These are phyloP conservation scores for Calephelis nemesis DNA, from an alignment of 1,140 invertebrate genomes.

Conservation along the genomic window DNA sequence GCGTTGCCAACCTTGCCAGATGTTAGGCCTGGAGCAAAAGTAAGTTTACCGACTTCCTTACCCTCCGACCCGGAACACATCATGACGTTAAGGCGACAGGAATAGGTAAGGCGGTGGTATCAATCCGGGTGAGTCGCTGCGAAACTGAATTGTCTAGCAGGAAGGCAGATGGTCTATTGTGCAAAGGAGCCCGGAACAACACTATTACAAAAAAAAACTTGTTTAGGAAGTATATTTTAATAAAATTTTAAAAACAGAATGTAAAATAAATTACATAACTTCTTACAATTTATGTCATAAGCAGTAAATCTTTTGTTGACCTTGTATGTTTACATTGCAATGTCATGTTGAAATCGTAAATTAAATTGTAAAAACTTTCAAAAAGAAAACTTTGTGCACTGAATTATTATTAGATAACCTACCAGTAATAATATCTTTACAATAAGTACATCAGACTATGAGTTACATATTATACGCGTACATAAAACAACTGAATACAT, in stretches of 20 bases:
- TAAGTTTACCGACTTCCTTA: too few relatives aligned
- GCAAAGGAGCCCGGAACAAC: too few relatives aligned
- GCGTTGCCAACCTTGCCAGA: too few relatives aligned
- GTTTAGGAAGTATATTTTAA: background rate
- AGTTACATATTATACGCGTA: background rate
- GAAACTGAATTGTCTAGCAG: background rate
- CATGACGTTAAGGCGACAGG: too few relatives aligned
- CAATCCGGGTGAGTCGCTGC: too few relatives aligned
- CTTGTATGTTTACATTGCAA: background rate
- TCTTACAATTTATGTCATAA: slow-evolving; percentile 8
- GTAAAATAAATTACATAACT: background rate
- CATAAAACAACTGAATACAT: background rate
- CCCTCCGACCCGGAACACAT: too few relatives aligned
- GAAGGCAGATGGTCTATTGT: too few relatives aligned
- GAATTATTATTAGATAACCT: background rate
- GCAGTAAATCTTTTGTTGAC: background rate
- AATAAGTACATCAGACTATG: background rate
- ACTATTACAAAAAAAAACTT: background rate
- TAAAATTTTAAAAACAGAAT: slow-evolving; percentile 5
- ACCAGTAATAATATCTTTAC: background rate
- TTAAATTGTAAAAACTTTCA: background rate
- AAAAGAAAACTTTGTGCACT: background rate
- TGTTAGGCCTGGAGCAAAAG: too few relatives aligned
- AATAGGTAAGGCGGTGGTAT: too few relatives aligned
- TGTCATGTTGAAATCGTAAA: background rate